Conservation (phyloP, 2,888 invertebrate species). For the Oasisia sp. region DNA sequence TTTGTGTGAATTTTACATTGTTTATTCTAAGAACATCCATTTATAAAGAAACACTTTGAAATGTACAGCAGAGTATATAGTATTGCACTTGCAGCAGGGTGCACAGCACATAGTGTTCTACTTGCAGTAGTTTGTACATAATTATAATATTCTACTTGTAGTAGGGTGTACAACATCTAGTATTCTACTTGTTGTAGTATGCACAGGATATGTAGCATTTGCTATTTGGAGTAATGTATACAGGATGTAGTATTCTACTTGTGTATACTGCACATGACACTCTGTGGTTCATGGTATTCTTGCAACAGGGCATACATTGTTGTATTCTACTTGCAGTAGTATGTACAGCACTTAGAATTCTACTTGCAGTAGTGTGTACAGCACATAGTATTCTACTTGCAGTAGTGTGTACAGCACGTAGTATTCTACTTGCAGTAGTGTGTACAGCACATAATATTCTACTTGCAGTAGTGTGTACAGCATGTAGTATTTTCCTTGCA, state of each 20-base stretch:
- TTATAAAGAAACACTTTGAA: not conserved
- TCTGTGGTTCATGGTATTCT: not conserved
- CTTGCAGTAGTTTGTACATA: not conserved
- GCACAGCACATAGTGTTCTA: not conserved
- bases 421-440: not conserved
- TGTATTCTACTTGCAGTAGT: not conserved
- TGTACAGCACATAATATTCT: too few species aligned
- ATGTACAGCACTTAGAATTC: not conserved
- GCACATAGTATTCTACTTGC: not conserved
- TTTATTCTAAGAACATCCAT: not conserved
- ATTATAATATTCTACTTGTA: not conserved
- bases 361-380: not conserved
- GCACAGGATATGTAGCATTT: not conserved
- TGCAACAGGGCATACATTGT: not conserved
- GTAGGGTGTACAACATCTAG: not conserved
- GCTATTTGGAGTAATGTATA: not conserved
- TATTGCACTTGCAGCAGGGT: too few species aligned
- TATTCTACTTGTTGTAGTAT: not conserved
- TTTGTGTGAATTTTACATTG: not conserved
- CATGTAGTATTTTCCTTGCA: not conserved
- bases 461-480: not conserved
- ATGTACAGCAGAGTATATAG: not conserved
- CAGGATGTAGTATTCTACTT: not conserved
- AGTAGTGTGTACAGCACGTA: not conserved
- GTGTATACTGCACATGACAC: not conserved